Conservation (phyloP, 2,113 vertebrate genomes). For the Rhinopomastus cyanomelas region DNA sequence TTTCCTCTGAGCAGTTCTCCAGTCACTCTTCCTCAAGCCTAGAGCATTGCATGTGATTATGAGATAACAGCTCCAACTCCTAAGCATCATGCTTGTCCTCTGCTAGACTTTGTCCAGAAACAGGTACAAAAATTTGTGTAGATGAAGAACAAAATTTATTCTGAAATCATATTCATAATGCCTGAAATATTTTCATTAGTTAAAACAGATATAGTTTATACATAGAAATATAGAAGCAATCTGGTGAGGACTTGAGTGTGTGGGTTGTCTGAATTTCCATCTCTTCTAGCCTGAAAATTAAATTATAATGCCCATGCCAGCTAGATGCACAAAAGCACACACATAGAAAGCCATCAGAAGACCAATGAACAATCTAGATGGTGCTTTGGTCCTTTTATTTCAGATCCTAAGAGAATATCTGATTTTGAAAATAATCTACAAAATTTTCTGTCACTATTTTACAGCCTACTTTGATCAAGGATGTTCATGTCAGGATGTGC, state of each 20-base stretch:
- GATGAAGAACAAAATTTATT: rapidly evolving
- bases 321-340: neutral
- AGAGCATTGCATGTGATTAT: too few species aligned
- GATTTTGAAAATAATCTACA: neutral
- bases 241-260: neutral
- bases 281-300: neutral
- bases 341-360: neutral
- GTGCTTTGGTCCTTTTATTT: neutral
- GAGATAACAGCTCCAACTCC: neutral
- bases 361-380: neutral
- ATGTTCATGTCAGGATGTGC: neutral
- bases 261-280: neutral
- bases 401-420: neutral
- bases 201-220: neutral
- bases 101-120: neutral
- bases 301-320: neutral
- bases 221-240: neutral
- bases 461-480: neutral
- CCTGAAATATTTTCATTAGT: neutral
- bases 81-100: neutral
- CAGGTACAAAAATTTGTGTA: neutral
- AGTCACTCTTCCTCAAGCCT: too few species aligned
- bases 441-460: neutral
- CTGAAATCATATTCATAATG: neutral
- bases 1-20: too few species aligned